Evolutionary conservation across 2,888 invertebrate species (phyloP).

Genomic region (Cheiracanthium punctorium): DNA sequence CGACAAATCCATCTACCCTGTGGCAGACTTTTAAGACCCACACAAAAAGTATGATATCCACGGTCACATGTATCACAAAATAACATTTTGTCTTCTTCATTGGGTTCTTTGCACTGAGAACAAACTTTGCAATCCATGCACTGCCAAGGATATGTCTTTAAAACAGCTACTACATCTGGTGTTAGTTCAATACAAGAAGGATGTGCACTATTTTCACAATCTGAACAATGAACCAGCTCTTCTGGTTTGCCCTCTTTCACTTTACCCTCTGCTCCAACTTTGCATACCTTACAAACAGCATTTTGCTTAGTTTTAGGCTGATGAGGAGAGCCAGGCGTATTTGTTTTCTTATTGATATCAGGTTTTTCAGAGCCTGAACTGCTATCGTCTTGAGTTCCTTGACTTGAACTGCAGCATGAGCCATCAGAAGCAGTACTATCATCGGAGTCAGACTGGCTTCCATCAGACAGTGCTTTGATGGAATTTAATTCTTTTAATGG

Average conservation of each 20-base stretch:
- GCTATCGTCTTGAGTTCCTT: constrained; percentile 71
- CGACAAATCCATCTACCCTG: constrained; percentile 93
- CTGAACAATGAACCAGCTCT: constrained; percentile 80
- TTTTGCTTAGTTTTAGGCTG: constrained; percentile 61
- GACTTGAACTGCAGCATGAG: constrained; percentile 71
- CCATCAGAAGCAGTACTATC: constrained; percentile 74
- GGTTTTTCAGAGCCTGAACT: constrained; percentile 68
- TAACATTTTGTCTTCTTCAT: constrained; percentile 92
- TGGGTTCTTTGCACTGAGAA: constrained; percentile 86
- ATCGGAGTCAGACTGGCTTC: constrained; percentile 79
- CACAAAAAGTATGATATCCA: constrained; percentile 94
- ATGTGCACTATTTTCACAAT: constrained; percentile 83
- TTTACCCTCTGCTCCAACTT: constrained; percentile 61
- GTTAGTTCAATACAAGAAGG: constrained; percentile 91
- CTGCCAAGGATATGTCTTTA: constrained; percentile 92
- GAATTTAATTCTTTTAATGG: constrained; percentile 73
- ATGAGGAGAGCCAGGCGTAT: constrained; percentile 44
- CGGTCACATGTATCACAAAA: constrained; percentile 96
- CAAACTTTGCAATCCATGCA: constrained; percentile 95
- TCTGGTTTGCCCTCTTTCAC: constrained; percentile 79
- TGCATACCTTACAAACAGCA: constrained; percentile 71
- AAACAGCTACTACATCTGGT: constrained; percentile 87
- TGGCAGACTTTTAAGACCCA: constrained; percentile 87
- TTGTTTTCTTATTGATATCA: constrained; percentile 46
- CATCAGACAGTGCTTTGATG: constrained; percentile 77